Percentiles rank a stretch among this genome's conserved stretches.
phyloP scores from a whole-genome alignment of 2,113 vertebrate genomes.

The Ceratotherium simum region DNA sequence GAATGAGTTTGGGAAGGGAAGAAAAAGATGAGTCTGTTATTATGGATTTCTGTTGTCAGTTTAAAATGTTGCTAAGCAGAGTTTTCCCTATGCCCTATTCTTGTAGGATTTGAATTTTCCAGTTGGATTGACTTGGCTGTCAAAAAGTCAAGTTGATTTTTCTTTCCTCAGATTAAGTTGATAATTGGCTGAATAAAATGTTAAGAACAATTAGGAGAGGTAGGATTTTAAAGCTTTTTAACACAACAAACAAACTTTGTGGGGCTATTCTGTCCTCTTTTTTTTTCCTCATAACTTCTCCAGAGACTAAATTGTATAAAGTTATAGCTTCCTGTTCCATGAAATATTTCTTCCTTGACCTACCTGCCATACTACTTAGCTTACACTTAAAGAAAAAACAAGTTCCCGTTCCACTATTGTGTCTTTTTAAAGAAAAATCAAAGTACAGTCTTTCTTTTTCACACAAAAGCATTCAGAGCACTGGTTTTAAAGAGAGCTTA shows the following conservation, averaged over 20 bases:
- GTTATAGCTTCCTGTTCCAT: conserved; percentile 74
- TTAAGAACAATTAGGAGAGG: conserved; percentile 79
- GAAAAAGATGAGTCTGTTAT: conserved; percentile 56
- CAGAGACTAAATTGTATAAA: conserved; percentile 66
- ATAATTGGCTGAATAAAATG: conserved; percentile 79
- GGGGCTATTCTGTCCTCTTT: conserved; percentile 54
- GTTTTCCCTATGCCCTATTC: conserved; percentile 73
- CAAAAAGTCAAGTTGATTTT: conserved; percentile 82
- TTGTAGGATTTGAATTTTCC: conserved; percentile 85
- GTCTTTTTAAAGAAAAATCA: conserved; percentile 56
- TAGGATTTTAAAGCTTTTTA: conserved; percentile 72
- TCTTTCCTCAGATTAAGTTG: conserved; percentile 77
- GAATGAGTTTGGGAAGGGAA: neutral
- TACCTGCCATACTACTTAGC: conserved; percentile 72
- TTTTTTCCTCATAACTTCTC: neutral
- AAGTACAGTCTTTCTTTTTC: conserved; percentile 50
- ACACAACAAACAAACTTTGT: conserved; percentile 79
- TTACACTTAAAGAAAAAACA: conserved; percentile 67
- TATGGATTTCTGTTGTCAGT: conserved; percentile 57
- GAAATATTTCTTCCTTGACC: conserved; percentile 78
- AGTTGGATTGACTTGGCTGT: conserved; percentile 83
- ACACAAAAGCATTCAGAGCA: conserved; percentile 55
- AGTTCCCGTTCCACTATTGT: conserved; percentile 64
- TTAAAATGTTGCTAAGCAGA: conserved; percentile 73
- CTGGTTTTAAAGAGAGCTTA: conserved; percentile 52